Evolutionary conservation across 2,113 vertebrate genomes (phyloP).

Genomic region (Gavia stellata): DNA sequence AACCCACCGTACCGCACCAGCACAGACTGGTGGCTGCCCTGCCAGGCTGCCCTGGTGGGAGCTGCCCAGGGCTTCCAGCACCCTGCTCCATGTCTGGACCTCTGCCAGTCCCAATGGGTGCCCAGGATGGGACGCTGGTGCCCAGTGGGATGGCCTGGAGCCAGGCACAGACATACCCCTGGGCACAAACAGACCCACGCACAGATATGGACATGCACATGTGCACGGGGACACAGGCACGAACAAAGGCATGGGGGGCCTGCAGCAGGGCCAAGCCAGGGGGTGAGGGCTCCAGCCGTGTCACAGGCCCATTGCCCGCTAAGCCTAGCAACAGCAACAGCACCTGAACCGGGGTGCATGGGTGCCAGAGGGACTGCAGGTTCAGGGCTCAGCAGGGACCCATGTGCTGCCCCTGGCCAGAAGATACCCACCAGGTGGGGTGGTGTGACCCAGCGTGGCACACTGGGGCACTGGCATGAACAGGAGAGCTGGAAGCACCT

Average conservation of each 20-base stretch:
- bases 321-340: not conserved
- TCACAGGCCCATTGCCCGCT: rapidly evolving
- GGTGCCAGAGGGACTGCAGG: rapidly evolving
- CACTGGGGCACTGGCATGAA: too few relatives aligned
- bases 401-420: not conserved
- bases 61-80: not conserved
- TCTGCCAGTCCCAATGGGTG: not conserved
- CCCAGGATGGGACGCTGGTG: rapidly evolving
- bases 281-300: not conserved
- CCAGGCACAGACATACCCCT: not conserved
- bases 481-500: not conserved
- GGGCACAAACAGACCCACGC: not conserved
- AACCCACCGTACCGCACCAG: not conserved
- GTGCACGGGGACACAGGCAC: rapidly evolving
- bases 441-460: not conserved
- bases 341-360: rapidly evolving
- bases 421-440: not conserved
- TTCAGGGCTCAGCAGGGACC: not conserved
- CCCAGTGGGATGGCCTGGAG: not conserved
- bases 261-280: not conserved
- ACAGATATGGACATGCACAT: rapidly evolving
- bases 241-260: not conserved
- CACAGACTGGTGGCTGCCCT: rapidly evolving
- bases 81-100: rapidly evolving
- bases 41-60: not conserved